Conservation (phyloP, 2,113 vertebrate genomes). For the Psittacara wagleri region DNA sequence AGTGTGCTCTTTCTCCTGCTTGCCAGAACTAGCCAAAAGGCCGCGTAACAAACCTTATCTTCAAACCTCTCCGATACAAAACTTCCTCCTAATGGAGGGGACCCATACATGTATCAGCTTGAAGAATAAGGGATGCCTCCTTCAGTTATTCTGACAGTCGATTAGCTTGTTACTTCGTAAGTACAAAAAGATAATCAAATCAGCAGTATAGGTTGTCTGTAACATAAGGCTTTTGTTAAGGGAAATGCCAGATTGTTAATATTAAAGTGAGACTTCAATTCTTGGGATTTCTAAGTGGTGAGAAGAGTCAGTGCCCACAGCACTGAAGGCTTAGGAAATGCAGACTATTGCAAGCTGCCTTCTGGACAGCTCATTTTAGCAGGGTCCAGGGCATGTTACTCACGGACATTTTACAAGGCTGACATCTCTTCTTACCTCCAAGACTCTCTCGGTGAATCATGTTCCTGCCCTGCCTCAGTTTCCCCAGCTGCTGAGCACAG, state of each 20-base stretch:
- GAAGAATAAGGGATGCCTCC: not conserved
- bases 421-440: not conserved
- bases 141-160: not conserved
- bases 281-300: not conserved
- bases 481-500: not conserved
- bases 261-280: not conserved
- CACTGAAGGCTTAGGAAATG: not conserved
- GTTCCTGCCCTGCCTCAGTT: not conserved
- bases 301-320: not conserved
- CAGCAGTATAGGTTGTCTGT: not conserved
- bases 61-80: not conserved
- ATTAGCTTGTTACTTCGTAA: not conserved
- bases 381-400: not conserved
- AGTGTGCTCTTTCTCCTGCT: not conserved
- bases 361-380: not conserved
- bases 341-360: not conserved
- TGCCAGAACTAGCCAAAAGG: not conserved
- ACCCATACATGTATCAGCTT: accelerated
- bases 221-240: not conserved
- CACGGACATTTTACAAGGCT: not conserved
- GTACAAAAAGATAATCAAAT: not conserved
- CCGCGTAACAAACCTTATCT: not conserved
- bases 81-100: not conserved
- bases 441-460: not conserved
- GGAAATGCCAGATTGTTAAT: not conserved